Evolutionary conservation across 2,888 invertebrate species (phyloP).

Genomic region (Phorcus lineatus): DNA sequence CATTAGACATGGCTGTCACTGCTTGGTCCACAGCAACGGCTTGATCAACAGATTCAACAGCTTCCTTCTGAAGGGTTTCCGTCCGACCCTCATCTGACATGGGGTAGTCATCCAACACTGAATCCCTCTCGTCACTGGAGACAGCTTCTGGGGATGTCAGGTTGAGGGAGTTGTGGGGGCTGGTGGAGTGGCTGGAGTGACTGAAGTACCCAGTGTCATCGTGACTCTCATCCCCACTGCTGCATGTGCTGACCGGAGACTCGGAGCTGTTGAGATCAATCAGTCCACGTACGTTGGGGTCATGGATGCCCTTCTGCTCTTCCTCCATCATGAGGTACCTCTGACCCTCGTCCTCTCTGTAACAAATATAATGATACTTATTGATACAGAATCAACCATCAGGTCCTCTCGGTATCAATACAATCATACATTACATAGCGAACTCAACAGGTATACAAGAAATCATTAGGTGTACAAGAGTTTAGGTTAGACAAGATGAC

Average conservation of each 20-base stretch:
- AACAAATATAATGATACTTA: neutral
- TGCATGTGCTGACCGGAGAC: conserved; percentile 22
- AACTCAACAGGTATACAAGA: too few relatives aligned
- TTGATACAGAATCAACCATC: too few relatives aligned
- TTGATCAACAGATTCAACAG: neutral
- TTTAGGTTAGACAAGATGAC: too few relatives aligned
- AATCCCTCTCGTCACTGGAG: neutral
- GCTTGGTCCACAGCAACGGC: neutral
- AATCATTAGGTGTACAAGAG: too few relatives aligned
- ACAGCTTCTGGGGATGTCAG: conserved; percentile 18
- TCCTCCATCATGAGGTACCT: conserved; percentile 33
- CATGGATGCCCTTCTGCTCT: conserved; percentile 26
- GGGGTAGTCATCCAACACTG: neutral
- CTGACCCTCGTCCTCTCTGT: conserved; percentile 38
- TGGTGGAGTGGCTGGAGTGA: conserved; percentile 16
- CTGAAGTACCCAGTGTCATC: conserved; percentile 30
- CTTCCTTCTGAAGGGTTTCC: neutral
- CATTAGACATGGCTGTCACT: conserved; percentile 15
- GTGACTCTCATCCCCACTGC: neutral
- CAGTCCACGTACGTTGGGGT: conserved; percentile 28
- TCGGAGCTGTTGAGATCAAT: conserved; percentile 27
- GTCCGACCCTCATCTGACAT: neutral
- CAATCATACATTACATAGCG: too few relatives aligned
- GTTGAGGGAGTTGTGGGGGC: conserved; percentile 21
- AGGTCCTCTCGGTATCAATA: too few relatives aligned